Base-by-base conservation (phyloP, 2,888 invertebrate genomes). In the Leucoma salicis region DNA sequence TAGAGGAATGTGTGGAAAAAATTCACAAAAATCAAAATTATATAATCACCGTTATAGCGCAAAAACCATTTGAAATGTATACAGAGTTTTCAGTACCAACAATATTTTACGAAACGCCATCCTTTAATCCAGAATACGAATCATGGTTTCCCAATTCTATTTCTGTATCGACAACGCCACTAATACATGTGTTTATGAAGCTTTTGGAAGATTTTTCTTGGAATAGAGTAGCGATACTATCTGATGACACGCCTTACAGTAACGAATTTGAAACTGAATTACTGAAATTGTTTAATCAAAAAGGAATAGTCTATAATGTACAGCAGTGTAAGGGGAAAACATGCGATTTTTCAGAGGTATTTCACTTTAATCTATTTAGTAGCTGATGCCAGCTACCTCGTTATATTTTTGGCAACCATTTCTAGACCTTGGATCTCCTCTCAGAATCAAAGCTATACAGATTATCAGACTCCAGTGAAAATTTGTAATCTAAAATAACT, bases 201-300 rank as follows among this genome's bases (percentile, higher is more conserved):
- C 60, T 70, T 13, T 33, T 78, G 2, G 39, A 49, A 18, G 6
- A 13, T 0, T 45, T 53, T 25, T 14, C 42, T 0, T 74, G 71
- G 74, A 35, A 28, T 0, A 57, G 77, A 50, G 58, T 74, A 0
- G 75, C 63, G 0, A 54, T 78, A 2, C 29, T 78, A 16, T 67
- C 74, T 3, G 77, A 78, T 31, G 57, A 63, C 42, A 52, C 65
- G 5, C 34, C 39, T 2, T 55, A 55, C 11, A 76, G 74, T 37
- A 13, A 40, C 1, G 44, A 43, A 2, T 71, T 74, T 47, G 66
- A 70, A 51, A 32, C 36, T 2, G 56, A 54, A 8, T 24, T 75
- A 18, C 39, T 40, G 2, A 12, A 39, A 0, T 16, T 63, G 8
- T 67, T 78, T 13, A 11, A 39, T 1, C n/a, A 53, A 6, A 25